A percentile compares a stretch with the other conserved stretches of the same genome.
phyloP scores from a whole-genome alignment of 1,140 invertebrate genomes.

The Gonioctena quinquepunctata region DNA sequence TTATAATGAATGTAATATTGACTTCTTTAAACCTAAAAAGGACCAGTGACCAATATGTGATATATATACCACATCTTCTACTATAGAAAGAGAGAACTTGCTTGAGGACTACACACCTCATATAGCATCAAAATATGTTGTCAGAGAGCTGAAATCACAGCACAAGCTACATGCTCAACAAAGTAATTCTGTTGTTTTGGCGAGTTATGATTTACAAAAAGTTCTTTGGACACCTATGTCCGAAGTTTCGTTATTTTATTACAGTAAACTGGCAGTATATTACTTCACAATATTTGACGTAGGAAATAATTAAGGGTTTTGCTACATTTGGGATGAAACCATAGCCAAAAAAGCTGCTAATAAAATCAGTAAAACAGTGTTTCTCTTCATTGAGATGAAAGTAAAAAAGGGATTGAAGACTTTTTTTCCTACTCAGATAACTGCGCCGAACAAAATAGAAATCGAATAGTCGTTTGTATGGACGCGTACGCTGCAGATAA shows the following conservation, averaged over 20 bases:
- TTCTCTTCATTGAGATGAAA: too few relatives aligned
- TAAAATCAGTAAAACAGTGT: too few relatives aligned
- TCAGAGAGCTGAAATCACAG: not conserved
- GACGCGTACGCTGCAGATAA: not conserved
- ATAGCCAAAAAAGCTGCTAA: too few relatives aligned
- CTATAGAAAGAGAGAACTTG: not conserved
- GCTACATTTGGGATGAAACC: not conserved
- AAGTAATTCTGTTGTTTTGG: not conserved
- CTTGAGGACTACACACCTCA: not conserved
- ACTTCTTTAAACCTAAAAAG: not conserved
- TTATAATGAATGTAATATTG: not conserved
- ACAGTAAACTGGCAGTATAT: not conserved
- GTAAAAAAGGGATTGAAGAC: not conserved
- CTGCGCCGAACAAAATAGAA: too few relatives aligned
- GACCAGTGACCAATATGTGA: not conserved
- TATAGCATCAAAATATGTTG: not conserved
- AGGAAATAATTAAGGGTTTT: not conserved
- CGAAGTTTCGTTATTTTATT: constrained; percentile 1
- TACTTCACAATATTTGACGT: not conserved
- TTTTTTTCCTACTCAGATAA: not conserved
- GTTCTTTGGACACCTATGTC: not conserved
- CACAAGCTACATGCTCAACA: not conserved
- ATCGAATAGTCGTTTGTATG: not conserved
- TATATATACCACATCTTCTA: not conserved
- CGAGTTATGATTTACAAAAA: not conserved